Evolutionary conservation across 2,888 invertebrate genomes (phyloP).

Genomic region (Himalopsyche tibetana): DNA sequence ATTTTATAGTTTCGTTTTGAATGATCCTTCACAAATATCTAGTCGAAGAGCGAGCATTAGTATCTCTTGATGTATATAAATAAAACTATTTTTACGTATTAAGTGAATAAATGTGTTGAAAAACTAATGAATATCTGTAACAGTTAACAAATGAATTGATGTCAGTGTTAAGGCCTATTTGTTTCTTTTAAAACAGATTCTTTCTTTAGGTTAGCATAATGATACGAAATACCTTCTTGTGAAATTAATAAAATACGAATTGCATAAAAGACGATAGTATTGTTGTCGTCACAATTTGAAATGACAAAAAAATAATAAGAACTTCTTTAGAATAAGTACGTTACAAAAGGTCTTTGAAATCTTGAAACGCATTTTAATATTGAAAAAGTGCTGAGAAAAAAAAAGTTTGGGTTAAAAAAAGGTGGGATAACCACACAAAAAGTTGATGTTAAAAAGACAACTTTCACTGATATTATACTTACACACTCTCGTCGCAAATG

Average conservation of each 20-base stretch:
- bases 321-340: constrained; percentile 4
- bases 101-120: too few relatives aligned
- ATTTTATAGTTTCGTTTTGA: too few relatives aligned
- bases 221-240: neutral
- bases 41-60: too few relatives aligned
- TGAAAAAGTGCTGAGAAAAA: neutral
- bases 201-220: too few relatives aligned
- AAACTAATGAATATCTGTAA: too few relatives aligned
- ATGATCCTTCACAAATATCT: too few relatives aligned
- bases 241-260: neutral
- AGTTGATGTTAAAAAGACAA: constrained; percentile 20
- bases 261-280: constrained; percentile 11
- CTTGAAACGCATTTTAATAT: neutral
- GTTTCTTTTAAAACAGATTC: too few relatives aligned
- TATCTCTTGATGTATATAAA: too few relatives aligned
- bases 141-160: too few relatives aligned
- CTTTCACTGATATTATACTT: constrained; percentile 20
- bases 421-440: neutral
- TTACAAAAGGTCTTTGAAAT: constrained; percentile 1
- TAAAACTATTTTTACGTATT: too few relatives aligned
- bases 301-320: neutral
- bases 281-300: neutral
- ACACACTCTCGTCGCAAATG: constrained; percentile 14
- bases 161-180: too few relatives aligned
- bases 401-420: neutral